Percentiles rank a stretch among this genome's conserved stretches.
Conservation (phyloP, 30 jellyfish, hydroid and myxozoan genomes). For the Aurelia sp. region DNA sequence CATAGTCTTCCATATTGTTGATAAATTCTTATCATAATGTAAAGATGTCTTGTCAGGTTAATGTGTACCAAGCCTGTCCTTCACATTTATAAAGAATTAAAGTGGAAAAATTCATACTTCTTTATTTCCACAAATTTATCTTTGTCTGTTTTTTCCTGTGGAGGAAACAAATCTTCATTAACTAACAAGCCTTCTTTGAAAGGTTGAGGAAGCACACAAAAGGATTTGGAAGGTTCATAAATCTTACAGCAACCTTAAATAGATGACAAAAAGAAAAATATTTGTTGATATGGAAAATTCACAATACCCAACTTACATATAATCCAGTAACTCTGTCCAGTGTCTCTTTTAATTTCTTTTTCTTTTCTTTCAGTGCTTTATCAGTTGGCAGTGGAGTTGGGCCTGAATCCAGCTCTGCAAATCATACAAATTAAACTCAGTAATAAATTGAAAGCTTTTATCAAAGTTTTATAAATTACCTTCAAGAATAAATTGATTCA, state of each 20-base stretch:
- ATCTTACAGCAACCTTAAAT: neutral
- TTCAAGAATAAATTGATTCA: too few relatives aligned
- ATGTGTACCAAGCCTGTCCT: too few relatives aligned
- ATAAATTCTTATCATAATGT: too few relatives aligned
- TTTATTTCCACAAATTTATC: conserved; percentile 91
- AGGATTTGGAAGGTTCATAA: too few relatives aligned
- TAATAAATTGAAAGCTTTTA: too few relatives aligned
- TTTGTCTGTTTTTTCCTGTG: conserved; percentile 86
- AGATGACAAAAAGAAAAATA: neutral
- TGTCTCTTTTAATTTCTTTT: conserved; percentile 89
- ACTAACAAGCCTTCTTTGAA: too few relatives aligned
- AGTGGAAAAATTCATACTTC: conserved; percentile 64
- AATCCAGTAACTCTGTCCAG: conserved; percentile 73
- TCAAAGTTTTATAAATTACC: too few relatives aligned
- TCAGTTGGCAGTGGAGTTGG: conserved; percentile 82
- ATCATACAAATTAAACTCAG: neutral
- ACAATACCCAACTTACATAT: conserved; percentile 72
- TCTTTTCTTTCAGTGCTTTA: conserved; percentile 90
- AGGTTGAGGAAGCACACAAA: too few relatives aligned
- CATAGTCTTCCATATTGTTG: too few relatives aligned
- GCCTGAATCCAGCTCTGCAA: conserved; percentile 86
- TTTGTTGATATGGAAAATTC: too few relatives aligned
- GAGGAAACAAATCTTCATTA: neutral
- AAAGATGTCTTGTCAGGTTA: too few relatives aligned
- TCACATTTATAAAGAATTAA: too few relatives aligned